phyloP scores from a whole-genome alignment of 23 tunicate species.

The Botrylloides violaceus region DNA sequence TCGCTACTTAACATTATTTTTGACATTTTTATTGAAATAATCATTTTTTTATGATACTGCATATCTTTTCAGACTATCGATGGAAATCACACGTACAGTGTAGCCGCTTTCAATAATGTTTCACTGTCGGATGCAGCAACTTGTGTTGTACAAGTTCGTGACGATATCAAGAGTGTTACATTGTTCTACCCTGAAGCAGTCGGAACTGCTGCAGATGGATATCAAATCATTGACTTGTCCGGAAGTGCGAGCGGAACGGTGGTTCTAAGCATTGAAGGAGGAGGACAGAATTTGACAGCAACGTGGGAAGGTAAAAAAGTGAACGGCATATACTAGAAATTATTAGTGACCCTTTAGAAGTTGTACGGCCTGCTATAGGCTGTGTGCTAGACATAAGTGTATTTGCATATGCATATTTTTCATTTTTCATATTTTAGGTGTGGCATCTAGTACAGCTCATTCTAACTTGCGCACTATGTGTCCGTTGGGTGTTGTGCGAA shows the following conservation, averaged over 20 bases:
- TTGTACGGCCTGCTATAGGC: not conserved
- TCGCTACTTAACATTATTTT: no score
- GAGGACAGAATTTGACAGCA: conserved; percentile 1
- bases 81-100: conserved; percentile 20
- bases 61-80: not conserved
- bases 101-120: conserved; percentile 16
- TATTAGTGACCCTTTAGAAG: no score
- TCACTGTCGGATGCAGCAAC: not conserved
- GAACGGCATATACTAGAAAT: no score
- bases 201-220: conserved; percentile 12
- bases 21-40: no score
- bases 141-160: conserved; percentile 11
- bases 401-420: no score
- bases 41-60: not conserved
- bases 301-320: conserved; percentile 2
- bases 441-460: not conserved
- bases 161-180: not conserved
- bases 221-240: conserved; percentile 2
- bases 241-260: not conserved
- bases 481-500: not conserved
- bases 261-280: conserved; percentile 11
- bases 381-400: no score
- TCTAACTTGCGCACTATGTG: not conserved
- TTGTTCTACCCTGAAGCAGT: not conserved
- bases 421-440: not conserved